Evolutionary conservation across 2,797 vertebrate genomes (phyloP).

Genomic region (Tolypeutes matacus): DNA sequence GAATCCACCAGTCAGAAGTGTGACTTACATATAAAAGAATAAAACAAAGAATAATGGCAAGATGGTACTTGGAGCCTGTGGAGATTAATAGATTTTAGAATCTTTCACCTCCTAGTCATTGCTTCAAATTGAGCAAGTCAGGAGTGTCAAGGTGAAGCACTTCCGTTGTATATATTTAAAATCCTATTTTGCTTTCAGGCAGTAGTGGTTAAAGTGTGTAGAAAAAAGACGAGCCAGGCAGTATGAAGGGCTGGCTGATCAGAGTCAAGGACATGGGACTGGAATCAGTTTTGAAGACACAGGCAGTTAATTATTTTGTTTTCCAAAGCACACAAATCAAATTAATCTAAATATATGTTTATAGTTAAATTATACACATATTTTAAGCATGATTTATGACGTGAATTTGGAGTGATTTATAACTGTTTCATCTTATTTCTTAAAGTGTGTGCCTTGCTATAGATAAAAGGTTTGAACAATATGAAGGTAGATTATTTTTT

Average conservation of each 20-base stretch:
- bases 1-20: neutral
- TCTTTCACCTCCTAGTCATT: constrained; percentile 25
- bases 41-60: constrained; percentile 39
- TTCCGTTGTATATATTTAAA: constrained; percentile 6
- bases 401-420: neutral
- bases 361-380: neutral
- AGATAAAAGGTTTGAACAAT: neutral
- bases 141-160: constrained; percentile 2
- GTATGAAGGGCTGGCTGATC: neutral
- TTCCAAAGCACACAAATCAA: neutral
- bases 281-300: neutral
- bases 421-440: neutral
- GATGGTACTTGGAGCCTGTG: neutral
- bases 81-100: constrained; percentile 57
- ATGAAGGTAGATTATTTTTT: neutral
- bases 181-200: neutral
- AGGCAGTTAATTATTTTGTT: neutral
- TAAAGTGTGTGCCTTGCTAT: neutral
- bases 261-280: neutral
- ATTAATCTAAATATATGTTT: neutral
- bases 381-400: neutral
- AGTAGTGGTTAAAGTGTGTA: neutral
- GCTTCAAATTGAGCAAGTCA: neutral
- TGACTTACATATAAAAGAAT: constrained; percentile 41
- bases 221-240: neutral